phyloP scores from a whole-genome alignment of 92 coral and sea anemone genomes.

The Palythoa grandiflora region DNA sequence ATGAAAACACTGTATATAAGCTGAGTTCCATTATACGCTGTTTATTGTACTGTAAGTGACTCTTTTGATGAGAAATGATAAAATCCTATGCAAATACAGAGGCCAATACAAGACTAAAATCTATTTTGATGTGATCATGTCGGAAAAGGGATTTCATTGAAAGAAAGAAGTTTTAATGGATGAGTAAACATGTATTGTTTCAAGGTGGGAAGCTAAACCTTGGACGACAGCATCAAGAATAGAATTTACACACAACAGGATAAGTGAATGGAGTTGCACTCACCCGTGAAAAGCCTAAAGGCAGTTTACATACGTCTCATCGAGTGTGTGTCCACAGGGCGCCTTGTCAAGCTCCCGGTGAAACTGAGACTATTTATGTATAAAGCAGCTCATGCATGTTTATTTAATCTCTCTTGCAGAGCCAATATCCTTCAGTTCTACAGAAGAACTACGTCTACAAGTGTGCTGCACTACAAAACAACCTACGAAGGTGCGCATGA shows the following conservation, averaged over 20 bases:
- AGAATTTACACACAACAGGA: conserved; percentile 45
- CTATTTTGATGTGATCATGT: conserved; percentile 28
- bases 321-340: conserved; percentile 29
- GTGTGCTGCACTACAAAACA: neutral
- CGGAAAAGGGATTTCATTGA: conserved; percentile 42
- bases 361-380: conserved; percentile 26
- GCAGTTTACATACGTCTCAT: conserved; percentile 27
- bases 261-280: conserved; percentile 15
- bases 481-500: neutral
- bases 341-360: conserved; percentile 20
- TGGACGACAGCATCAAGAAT: conserved; percentile 11
- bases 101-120: conserved; percentile 32
- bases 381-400: conserved; percentile 40
- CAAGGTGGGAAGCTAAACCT: neutral
- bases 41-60: conserved; percentile 34
- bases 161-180: conserved; percentile 39
- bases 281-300: conserved; percentile 19
- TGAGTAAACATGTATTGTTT: conserved; percentile 48
- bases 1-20: conserved; percentile 2
- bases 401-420: conserved; percentile 45
- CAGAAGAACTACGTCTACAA: conserved; percentile 4
- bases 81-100: conserved; percentile 44
- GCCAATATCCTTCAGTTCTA: conserved; percentile 21
- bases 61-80: conserved; percentile 20
- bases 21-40: neutral